Evolutionary conservation across 2,113 vertebrate species (phyloP).

Genomic region (Eublepharis macularius): DNA sequence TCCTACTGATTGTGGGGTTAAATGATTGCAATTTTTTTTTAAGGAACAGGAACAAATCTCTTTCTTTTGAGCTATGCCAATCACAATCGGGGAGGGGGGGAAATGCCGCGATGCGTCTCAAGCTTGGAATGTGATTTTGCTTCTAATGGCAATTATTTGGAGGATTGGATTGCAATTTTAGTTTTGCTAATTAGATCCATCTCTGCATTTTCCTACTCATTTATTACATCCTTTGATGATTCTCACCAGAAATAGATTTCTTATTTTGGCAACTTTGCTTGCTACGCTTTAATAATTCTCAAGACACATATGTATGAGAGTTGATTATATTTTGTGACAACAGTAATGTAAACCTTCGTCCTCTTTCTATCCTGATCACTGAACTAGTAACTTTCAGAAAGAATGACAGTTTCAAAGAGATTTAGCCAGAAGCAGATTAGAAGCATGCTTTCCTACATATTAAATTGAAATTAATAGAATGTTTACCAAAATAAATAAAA

Average conservation of each 20-base stretch:
- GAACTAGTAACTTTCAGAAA: constrained; percentile 16
- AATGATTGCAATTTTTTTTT: constrained; percentile 44
- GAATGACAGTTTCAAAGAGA: constrained; percentile 17
- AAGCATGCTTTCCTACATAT: constrained; percentile 43
- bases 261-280: constrained; percentile 52
- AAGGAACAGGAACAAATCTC: constrained; percentile 46
- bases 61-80: constrained; percentile 9
- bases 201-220: constrained; percentile 57
- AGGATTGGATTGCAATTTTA: constrained; percentile 54
- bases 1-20: constrained; percentile 48
- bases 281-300: constrained; percentile 62
- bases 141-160: constrained; percentile 63
- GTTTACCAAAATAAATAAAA: constrained; percentile 31
- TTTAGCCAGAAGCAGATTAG: constrained; percentile 43
- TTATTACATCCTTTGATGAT: constrained; percentile 50
- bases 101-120: constrained; percentile 40
- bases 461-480: constrained; percentile 42
- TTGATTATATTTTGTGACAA: constrained; percentile 53
- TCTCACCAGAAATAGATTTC: constrained; percentile 49
- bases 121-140: constrained; percentile 56
- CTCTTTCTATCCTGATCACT: constrained; percentile 21
- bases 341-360: constrained; percentile 41
- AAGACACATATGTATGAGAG: constrained; percentile 42
- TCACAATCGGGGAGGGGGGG: constrained; percentile 12
- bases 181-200: constrained; percentile 63